These are phyloP conservation scores for Catocala sponsa DNA, from an alignment of 2,888 invertebrate species.

Conservation along the genomic window DNA sequence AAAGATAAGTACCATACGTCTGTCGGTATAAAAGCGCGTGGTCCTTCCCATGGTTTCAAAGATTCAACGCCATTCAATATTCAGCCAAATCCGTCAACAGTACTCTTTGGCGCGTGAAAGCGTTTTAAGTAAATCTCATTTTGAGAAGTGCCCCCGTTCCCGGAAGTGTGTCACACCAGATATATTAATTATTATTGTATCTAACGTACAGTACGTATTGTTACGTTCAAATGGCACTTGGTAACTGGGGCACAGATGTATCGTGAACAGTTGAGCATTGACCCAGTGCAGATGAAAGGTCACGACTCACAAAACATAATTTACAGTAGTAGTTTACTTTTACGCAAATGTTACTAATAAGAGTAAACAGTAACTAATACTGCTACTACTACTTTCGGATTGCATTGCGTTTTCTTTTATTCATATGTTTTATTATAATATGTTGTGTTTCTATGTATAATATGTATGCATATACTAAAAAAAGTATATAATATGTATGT, in stretches of 20 bases:
- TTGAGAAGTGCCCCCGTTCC: slow-evolving; percentile 23
- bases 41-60: slow-evolving; percentile 21
- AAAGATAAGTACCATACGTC: slow-evolving; percentile 8
- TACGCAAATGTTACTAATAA: too few species aligned
- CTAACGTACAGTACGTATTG: slow-evolving; percentile 5
- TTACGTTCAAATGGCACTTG: slow-evolving; percentile 22
- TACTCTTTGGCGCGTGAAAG: slow-evolving; percentile 32
- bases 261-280: slow-evolving; percentile 40
- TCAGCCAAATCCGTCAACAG: slow-evolving; percentile 33
- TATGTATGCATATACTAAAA: too few species aligned
- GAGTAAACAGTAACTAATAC: too few species aligned
- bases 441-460: too few species aligned
- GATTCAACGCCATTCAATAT: slow-evolving; percentile 37
- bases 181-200: slow-evolving; percentile 8
- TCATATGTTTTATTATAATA: too few species aligned
- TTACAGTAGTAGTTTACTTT: not conserved
- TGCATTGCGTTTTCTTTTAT: too few species aligned
- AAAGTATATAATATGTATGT: too few species aligned
- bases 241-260: slow-evolving; percentile 45
- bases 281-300: slow-evolving; percentile 50
- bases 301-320: slow-evolving; percentile 36
- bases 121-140: slow-evolving; percentile 42
- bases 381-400: too few species aligned
- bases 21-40: slow-evolving; percentile 4
- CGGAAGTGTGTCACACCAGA: slow-evolving; percentile 11